Base-by-base conservation (phyloP, 2,113 vertebrate genomes). In the Fregata magnificens region DNA sequence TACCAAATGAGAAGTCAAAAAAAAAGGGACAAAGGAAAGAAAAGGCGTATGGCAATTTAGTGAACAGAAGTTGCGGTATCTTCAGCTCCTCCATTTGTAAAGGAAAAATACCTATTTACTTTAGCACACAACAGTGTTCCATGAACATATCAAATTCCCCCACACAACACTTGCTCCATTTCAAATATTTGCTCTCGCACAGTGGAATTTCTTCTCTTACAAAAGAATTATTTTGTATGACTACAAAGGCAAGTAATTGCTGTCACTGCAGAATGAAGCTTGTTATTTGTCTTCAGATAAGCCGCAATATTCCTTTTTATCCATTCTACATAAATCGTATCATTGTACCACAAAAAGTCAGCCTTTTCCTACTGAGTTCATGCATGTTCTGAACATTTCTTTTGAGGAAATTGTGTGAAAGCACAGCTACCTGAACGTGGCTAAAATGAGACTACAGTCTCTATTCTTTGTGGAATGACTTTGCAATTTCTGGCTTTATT, bases 141-240 rank as follows among this genome's bases (percentile, higher is more conserved):
- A 88, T 2, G 29, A 93, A 77, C 45, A 50, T 69, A 94, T 66
- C 84, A 70, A 80, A 92, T 95, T 91, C 74, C 31, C 73, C 2
- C 58, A 87, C 45, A 80, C 36, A 76, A 13, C 50, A 61, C 61
- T 93, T 70, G 70, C 24, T 96, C 86, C 94, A 88, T 87, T 93
- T 95, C 89, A 97, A 97, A 96, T 96, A 97, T 95, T 97, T 97
- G 73, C 81, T 95, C 80, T 96, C 1, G 0, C 66, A 79, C 38
- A 82, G 62, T 55, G 86, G 94, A 96, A 95, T 93, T 96, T 59
- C 71, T 93, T 88, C 67, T 83, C 78, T 76, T 94, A 95, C 81
- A 91, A 91, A 88, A 91, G 56, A 95, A 94, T 94, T 93, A 73
- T 85, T 94, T 91, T 96, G 45, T 70, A 82, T 40, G 13, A 96